These are phyloP conservation scores for Leptobrachium ailaonicum DNA, from an alignment of 2,113 vertebrate genomes.

Conservation along the genomic window DNA sequence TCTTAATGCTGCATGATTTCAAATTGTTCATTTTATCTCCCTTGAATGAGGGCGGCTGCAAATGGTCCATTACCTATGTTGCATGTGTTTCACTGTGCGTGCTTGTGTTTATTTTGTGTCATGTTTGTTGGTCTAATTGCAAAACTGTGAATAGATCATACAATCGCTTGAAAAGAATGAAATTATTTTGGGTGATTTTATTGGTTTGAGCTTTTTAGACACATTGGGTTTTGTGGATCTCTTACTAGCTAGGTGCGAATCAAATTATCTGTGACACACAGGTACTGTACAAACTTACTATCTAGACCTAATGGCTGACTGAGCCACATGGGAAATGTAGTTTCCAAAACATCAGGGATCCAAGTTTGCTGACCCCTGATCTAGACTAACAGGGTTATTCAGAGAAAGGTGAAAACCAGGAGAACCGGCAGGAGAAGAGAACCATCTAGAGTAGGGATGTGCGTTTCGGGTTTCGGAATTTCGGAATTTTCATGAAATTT, in stretches of 20 bases:
- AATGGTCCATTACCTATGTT: constrained; percentile 43
- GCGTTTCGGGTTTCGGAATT: too few relatives aligned
- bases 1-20: constrained; percentile 26
- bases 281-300: too few relatives aligned
- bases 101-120: constrained; percentile 39
- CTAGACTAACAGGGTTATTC: too few relatives aligned
- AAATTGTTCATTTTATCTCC: constrained; percentile 36
- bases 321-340: too few relatives aligned
- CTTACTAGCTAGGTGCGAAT: not conserved
- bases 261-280: not conserved
- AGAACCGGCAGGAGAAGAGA: too few relatives aligned
- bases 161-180: constrained; percentile 9
- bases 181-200: not conserved
- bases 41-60: constrained; percentile 23
- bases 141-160: constrained; percentile 21
- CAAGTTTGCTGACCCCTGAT: too few relatives aligned
- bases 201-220: not conserved
- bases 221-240: not conserved
- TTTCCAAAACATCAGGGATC: too few relatives aligned
- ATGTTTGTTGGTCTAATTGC: constrained; percentile 5
- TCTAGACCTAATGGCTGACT: too few relatives aligned
- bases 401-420: too few relatives aligned
- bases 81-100: constrained; percentile 37
- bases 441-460: too few relatives aligned
- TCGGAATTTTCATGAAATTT: too few relatives aligned